These are phyloP conservation scores for Beroe ovata DNA, from an alignment of 37 sponge, comb jelly and placozoan genomes.

Conservation along the genomic window DNA sequence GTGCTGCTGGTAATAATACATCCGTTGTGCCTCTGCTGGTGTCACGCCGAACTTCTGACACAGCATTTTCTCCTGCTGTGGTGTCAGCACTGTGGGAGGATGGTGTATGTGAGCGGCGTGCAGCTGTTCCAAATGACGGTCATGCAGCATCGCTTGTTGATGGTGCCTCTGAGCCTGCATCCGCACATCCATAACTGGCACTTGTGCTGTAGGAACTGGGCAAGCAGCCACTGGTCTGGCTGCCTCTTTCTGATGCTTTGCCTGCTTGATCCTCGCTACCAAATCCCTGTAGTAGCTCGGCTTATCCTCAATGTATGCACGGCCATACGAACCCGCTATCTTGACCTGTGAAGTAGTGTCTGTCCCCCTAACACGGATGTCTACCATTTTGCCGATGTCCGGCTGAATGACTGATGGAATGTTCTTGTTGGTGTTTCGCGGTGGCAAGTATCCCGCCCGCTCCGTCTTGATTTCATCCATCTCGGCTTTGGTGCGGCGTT, in stretches of 20 bases:
- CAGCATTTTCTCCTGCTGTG: conserved; percentile 66
- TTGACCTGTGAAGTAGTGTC: conserved; percentile 3
- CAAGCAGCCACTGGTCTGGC: neutral
- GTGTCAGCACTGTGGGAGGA: conserved; percentile 43
- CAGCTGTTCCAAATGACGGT: conserved; percentile 9
- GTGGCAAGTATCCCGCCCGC: neutral
- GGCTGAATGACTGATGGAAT: conserved; percentile 57
- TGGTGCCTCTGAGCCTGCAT: neutral
- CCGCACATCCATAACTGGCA: neutral
- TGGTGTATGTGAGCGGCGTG: neutral
- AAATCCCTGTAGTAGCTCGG: conserved; percentile 24
- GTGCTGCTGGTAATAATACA: conserved; percentile 59
- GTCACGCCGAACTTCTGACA: conserved; percentile 59
- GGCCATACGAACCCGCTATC: conserved; percentile 50
- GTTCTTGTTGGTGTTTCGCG: conserved; percentile 16
- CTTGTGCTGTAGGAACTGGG: neutral
- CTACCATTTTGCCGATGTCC: conserved; percentile 49
- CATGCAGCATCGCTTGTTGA: neutral
- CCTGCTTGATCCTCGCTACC: conserved; percentile 7
- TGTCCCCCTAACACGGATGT: conserved; percentile 55
- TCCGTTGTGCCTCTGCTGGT: conserved; percentile 48
- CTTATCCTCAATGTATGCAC: conserved; percentile 41
- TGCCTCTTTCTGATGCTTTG: neutral
- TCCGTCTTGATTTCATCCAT: conserved; percentile 8
- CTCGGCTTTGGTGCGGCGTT: conserved; percentile 48